Evolutionary conservation across 2,888 invertebrate species (phyloP).

Genomic region (Zele albiditarsus): DNA sequence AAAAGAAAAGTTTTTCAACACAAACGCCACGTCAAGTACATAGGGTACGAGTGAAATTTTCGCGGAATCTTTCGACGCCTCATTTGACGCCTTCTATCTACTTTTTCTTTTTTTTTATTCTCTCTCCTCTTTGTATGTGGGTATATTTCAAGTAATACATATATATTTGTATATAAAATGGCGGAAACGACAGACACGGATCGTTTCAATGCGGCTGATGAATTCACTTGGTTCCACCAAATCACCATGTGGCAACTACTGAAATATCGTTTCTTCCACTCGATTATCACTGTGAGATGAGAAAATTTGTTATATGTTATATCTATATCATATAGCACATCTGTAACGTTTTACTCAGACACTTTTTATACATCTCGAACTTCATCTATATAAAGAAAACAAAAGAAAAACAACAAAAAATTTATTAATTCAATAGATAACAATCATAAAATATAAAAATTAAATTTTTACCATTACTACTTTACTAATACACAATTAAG

Average conservation of each 20-base stretch:
- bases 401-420: background rate
- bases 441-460: too few species aligned
- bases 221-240: conserved; percentile 48
- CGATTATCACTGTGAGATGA: conserved; percentile 37
- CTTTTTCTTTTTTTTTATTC: background rate
- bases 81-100: conserved; percentile 61
- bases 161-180: background rate
- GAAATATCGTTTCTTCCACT: conserved; percentile 49
- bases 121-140: background rate
- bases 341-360: background rate
- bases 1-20: conserved; percentile 47
- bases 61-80: conserved; percentile 64
- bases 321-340: background rate
- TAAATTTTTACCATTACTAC: too few species aligned
- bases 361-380: background rate
- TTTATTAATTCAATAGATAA: background rate
- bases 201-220: conserved; percentile 54
- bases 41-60: conserved; percentile 54
- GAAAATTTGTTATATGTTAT: conserved; percentile 1
- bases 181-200: conserved; percentile 46
- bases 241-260: conserved; percentile 34
- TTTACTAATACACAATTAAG: too few species aligned
- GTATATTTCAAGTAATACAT: conserved; percentile 28
- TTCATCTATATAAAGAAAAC: background rate
- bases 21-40: conserved; percentile 31